phyloP scores from a whole-genome alignment of 2,797 vertebrate species.

The Capromys pilorides region DNA sequence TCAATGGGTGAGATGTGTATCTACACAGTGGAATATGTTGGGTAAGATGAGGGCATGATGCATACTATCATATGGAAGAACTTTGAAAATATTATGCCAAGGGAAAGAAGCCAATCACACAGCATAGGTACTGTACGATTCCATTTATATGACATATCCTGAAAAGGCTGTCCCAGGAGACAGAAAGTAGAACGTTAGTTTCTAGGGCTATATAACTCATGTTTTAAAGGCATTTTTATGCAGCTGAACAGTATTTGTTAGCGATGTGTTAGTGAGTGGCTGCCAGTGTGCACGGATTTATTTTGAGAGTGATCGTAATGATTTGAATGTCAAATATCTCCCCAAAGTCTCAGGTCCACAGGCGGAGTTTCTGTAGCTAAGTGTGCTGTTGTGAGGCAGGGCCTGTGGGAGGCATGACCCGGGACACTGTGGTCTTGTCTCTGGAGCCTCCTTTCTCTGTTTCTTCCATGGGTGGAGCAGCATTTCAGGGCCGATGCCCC shows the following conservation, averaged over 20 bases:
- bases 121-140: neutral
- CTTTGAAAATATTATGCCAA: neutral
- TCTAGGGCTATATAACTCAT: neutral
- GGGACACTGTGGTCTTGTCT: neutral
- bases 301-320: neutral
- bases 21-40: neutral
- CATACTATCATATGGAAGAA: neutral
- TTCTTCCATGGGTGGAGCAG: neutral
- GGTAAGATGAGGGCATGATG: neutral
- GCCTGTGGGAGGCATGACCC: neutral
- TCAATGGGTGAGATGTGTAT: neutral
- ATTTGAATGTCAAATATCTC: neutral
- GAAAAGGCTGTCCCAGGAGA: neutral
- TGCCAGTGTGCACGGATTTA: neutral
- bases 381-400: neutral
- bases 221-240: slow-evolving; percentile 3
- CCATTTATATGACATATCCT: neutral
- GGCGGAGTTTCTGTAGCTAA: neutral
- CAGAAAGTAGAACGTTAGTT: neutral
- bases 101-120: neutral
- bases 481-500: neutral
- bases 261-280: neutral
- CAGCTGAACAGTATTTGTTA: neutral
- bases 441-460: neutral
- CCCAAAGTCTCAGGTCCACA: neutral